A percentile compares a stretch with the other conserved stretches of the same genome.
Evolutionary conservation across 2,888 invertebrate genomes (phyloP).

Genomic region (Pilophorus perplexus): DNA sequence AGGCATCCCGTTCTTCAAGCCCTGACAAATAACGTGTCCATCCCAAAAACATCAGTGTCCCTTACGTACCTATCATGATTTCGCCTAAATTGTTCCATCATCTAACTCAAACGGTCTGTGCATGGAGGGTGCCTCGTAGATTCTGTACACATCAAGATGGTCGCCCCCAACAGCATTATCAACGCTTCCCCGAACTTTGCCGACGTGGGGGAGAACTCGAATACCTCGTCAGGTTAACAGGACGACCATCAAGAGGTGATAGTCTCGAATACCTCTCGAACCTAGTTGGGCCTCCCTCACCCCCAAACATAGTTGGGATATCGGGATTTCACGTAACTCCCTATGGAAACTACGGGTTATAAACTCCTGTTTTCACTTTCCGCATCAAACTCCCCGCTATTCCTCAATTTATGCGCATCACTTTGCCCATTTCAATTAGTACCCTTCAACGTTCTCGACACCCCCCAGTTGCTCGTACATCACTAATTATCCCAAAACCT

Average conservation of each 20-base stretch:
- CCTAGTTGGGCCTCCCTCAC: not conserved
- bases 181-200: constrained; percentile 2
- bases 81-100: too few species aligned
- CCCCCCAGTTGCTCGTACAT: constrained; percentile 24
- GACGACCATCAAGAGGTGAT: constrained; percentile 30
- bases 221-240: constrained; percentile 27
- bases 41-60: too few species aligned
- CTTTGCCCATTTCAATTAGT: constrained; percentile 35
- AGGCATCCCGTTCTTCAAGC: too few species aligned
- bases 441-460: not conserved
- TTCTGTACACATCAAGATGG: too few species aligned
- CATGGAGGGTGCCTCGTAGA: too few species aligned
- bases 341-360: too few species aligned
- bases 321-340: not conserved
- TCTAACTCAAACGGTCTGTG: too few species aligned
- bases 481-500: constrained; percentile 29
- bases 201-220: constrained; percentile 5
- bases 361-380: not conserved
- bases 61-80: too few species aligned
- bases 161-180: constrained; percentile 14
- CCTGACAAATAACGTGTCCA: too few species aligned
- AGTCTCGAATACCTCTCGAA: constrained; percentile 21
- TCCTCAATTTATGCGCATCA: constrained; percentile 35
- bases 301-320: constrained; percentile 16
- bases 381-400: not conserved